Evolutionary conservation across 2,797 vertebrate genomes (phyloP).

Genomic region (Leptatherina wallacei): DNA sequence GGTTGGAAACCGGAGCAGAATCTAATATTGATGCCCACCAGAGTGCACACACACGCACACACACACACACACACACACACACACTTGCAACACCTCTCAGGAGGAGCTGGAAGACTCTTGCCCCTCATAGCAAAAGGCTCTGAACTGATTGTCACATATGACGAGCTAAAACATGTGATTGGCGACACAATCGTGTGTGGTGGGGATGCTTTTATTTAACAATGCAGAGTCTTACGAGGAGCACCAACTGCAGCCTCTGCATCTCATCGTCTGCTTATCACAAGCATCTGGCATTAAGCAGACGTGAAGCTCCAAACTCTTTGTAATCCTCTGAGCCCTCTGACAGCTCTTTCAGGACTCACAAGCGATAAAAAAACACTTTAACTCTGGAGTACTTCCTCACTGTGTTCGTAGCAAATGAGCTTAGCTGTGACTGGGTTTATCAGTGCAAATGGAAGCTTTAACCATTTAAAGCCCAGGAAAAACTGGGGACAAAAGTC

Average conservation of each 20-base stretch:
- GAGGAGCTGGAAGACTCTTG: slow-evolving; percentile 55
- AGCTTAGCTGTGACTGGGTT: neutral
- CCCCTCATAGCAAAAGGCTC: slow-evolving; percentile 50
- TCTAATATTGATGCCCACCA: slow-evolving; percentile 80
- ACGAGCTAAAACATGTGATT: slow-evolving; percentile 37
- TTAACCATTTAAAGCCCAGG: neutral
- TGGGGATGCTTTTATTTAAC: slow-evolving; percentile 66
- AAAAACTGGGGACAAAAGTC: too few relatives aligned
- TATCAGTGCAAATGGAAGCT: slow-evolving; percentile 5
- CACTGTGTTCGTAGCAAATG: slow-evolving; percentile 27
- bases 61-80: slow-evolving; percentile 13
- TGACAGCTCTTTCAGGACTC: slow-evolving; percentile 52
- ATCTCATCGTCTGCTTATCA: slow-evolving; percentile 54
- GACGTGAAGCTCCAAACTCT: slow-evolving; percentile 54
- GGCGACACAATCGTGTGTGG: slow-evolving; percentile 31
- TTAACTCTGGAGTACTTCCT: slow-evolving; percentile 42
- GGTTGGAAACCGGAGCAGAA: slow-evolving; percentile 66
- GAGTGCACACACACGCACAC: slow-evolving; percentile 35
- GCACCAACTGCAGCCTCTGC: slow-evolving; percentile 48
- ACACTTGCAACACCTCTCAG: slow-evolving; percentile 49
- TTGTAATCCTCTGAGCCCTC: slow-evolving; percentile 64
- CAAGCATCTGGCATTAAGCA: slow-evolving; percentile 67
- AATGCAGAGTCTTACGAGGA: slow-evolving; percentile 61
- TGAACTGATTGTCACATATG: slow-evolving; percentile 69
- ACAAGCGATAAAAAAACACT: slow-evolving; percentile 47